phyloP scores from a whole-genome alignment of 1,140 invertebrate species.

The Leptopilina boulardi region DNA sequence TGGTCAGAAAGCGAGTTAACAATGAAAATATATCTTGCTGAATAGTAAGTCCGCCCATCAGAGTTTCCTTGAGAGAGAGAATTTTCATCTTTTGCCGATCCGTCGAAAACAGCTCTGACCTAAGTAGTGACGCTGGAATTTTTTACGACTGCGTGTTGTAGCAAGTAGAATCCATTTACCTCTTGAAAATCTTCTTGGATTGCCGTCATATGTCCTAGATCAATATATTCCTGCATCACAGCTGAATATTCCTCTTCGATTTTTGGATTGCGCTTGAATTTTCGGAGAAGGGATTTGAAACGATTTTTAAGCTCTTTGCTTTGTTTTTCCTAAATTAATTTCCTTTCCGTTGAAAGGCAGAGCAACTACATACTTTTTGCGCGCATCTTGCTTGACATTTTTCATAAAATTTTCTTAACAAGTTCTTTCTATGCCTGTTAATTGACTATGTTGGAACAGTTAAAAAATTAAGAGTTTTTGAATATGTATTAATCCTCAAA shows the following conservation, averaged over 20 bases:
- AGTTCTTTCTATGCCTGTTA: slow-evolving; percentile 23
- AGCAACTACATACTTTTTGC: background rate
- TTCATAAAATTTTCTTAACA: background rate
- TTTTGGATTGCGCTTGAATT: slow-evolving; percentile 42
- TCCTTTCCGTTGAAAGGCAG: background rate
- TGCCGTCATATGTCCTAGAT: slow-evolving; percentile 53
- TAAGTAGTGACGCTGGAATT: background rate
- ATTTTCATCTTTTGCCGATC: slow-evolving; percentile 11
- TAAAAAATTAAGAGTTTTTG: slow-evolving; percentile 45
- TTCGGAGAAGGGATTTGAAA: slow-evolving; percentile 37
- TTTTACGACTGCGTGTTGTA: slow-evolving; percentile 42
- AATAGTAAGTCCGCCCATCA: slow-evolving; percentile 52
- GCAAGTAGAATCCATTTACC: slow-evolving; percentile 41
- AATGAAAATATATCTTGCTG: slow-evolving; percentile 61
- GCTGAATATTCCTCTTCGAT: slow-evolving; percentile 39
- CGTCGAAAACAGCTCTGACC: slow-evolving; percentile 27
- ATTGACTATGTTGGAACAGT: slow-evolving; percentile 39
- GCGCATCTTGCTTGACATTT: background rate
- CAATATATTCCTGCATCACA: slow-evolving; percentile 55
- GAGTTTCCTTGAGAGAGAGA: slow-evolving; percentile 57
- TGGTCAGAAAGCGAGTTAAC: slow-evolving; percentile 56
- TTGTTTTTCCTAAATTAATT: slow-evolving; percentile 22
- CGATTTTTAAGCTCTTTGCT: slow-evolving; percentile 38
- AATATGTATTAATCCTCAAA: slow-evolving; percentile 35
- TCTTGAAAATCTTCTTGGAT: background rate